Evolutionary conservation across 2,113 vertebrate species (phyloP), one percentile per base, ranked within the genome.

Genomic region (Phrynosoma blainvillii): DNA sequence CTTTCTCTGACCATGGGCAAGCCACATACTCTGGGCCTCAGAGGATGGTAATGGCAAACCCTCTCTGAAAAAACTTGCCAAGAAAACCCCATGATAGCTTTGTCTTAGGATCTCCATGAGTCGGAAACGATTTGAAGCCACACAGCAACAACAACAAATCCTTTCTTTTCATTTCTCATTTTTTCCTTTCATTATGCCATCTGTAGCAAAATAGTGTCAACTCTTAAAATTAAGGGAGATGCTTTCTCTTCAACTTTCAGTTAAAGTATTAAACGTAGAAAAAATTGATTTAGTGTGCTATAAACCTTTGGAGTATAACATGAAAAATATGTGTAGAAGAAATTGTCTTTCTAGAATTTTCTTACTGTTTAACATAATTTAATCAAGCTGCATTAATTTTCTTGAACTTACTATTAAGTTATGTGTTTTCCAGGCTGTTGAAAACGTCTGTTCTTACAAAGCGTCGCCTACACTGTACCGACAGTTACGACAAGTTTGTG

Each of bases 401-500:
- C n/a, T 40, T 10, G 0, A 0, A 10, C 62, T 18, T 71, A 71
- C 11, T n/a, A 8, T 70, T 88, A 56, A 74, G 14, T 80, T 92
- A 36, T n/a, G 83, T 66, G 27, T 85, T 85, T 92, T 90, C 32
- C n/a, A 98, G 97, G 97, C 97, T 84, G 97, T 98, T 86, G 97
- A 98, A 93, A 98, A 98, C 68, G 96, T 98, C 40, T 98, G 97
- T 74, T 98, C 97, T 27, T 97, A 98, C 90, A 97, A 95, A 94
- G 97, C 97, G 25, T 97, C 97, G 77, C 94, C 97, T 36, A 96
- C 94, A 0, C 95, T 98, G 54, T 98, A 98, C 94, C 96, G 95
- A 88, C 97, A 98, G 86, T 94, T 98, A 18, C 96, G 97, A 79
- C 97, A 98, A 94, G 97, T 95, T 91, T 98, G 97, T 90, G 97